Conservation (phyloP, 2,888 invertebrate species). For the Oligia strigilis region DNA sequence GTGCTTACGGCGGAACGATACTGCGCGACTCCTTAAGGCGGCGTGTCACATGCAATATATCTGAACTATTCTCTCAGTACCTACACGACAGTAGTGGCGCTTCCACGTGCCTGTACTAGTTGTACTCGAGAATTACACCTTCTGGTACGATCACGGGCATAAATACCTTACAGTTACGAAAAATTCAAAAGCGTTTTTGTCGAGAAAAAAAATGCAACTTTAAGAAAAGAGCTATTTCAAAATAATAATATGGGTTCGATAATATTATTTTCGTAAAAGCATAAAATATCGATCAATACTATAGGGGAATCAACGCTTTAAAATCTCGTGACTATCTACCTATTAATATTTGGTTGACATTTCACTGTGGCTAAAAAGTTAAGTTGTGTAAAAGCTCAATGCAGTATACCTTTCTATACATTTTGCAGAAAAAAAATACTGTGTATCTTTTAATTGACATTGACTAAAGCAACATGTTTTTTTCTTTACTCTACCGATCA, state of each 20-base stretch:
- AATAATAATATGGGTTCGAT: not conserved
- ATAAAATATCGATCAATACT: not conserved
- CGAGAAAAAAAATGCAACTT: not conserved
- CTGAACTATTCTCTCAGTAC: conserved; percentile 42
- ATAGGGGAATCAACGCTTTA: not conserved
- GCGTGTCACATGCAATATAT: conserved; percentile 64
- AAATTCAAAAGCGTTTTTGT: not conserved
- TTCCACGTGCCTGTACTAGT: conserved; percentile 17
- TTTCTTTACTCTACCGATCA: not conserved
- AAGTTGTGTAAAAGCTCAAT: not conserved
- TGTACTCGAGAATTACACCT: not conserved
- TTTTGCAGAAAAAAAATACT: not conserved
- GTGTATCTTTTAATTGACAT: not conserved
- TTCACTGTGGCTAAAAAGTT: not conserved
- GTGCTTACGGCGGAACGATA: conserved; percentile 22
- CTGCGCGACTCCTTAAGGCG: conserved; percentile 59
- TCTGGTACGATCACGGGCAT: not conserved
- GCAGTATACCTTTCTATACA: not conserved
- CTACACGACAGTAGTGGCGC: conserved; percentile 31
- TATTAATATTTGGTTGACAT: not conserved
- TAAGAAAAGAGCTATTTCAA: not conserved
- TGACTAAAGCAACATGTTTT: not conserved
- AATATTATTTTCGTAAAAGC: not conserved
- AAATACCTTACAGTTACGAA: not conserved
- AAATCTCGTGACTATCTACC: not conserved